These are phyloP conservation scores for Diabrotica virgifera DNA, from an alignment of 1,140 invertebrate genomes.

Conservation along the genomic window DNA sequence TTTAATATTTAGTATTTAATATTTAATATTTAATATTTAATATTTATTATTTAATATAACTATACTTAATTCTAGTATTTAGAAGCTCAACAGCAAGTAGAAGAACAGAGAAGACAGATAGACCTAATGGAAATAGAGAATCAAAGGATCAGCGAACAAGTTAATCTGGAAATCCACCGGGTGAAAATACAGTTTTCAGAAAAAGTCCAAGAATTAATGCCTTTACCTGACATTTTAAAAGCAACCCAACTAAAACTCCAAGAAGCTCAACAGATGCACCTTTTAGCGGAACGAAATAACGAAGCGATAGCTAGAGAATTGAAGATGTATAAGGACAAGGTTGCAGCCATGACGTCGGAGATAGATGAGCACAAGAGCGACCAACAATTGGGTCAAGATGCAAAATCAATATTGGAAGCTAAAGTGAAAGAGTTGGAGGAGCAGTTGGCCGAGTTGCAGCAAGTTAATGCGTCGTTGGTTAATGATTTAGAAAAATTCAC, in stretches of 20 bases:
- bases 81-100: conserved; percentile 68
- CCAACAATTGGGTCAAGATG: conserved; percentile 43
- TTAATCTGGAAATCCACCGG: conserved; percentile 68
- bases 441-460: conserved; percentile 48
- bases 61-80: conserved; percentile 51
- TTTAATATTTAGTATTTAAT: too few relatives aligned
- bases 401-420: conserved; percentile 43
- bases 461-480: conserved; percentile 53
- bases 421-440: conserved; percentile 49
- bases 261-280: conserved; percentile 64
- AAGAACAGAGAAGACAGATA: conserved; percentile 68
- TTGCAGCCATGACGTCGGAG: conserved; percentile 48
- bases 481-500: conserved; percentile 39
- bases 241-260: conserved; percentile 69
- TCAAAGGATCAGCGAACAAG: conserved; percentile 70
- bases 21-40: too few relatives aligned
- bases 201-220: conserved; percentile 68
- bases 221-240: conserved; percentile 69
- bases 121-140: conserved; percentile 75
- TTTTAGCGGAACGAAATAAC: conserved; percentile 60
- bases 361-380: conserved; percentile 41
- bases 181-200: conserved; percentile 75
- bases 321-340: conserved; percentile 56
- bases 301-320: conserved; percentile 60
- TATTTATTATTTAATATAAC: too few relatives aligned